Base-by-base conservation (phyloP, 2,888 invertebrate species). In the Oxystoma pomonae region DNA sequence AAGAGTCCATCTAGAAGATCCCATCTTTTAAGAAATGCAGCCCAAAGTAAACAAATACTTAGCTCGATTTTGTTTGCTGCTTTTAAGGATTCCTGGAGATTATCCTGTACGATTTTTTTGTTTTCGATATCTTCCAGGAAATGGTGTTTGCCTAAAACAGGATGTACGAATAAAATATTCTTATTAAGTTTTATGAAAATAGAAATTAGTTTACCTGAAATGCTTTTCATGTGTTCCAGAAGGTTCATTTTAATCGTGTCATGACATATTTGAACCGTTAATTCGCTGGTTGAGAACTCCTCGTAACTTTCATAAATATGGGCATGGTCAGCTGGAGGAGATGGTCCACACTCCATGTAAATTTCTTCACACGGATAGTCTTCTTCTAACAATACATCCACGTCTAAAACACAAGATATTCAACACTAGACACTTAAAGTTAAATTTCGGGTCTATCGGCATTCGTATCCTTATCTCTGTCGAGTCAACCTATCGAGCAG, bases 261-360 rank as follows among this genome's bases (percentile, higher is more conserved):
- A 74, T 84, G 78, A 79, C 89, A 89, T 75, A 90, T 88, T 74
- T 89, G 89, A 75, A 89, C 88, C 74, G 87, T 87, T 75, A 89
- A 87, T 69, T 87, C 83, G 69, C 86, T 86, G 57, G 87, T 87
- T 17, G 79, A 77, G 61, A 81, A 81, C 76, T 90, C 89, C 76
- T 88, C 89, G 74, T 90, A 90, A 80, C 89, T 91, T 77, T 92
- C 91, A 81, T 91, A 91, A 83, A 90, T 87, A 77, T 90, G 89
- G 55, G 90, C 90, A 79, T 90, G 90, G 79, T 92, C 91, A 64
- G 90, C 88, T 22, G 91, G 91, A 7, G 91, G 91, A 17, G 91
- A 90, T 51, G 89, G 89, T 63, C 91, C 91, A 72, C 89, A 90
- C 77, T 90, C 90, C 84, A 91, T 89, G 79, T 89, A 90, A 35